These are phyloP conservation scores for Sycophila texana DNA, from an alignment of 2,888 invertebrate genomes.

Conservation along the genomic window DNA sequence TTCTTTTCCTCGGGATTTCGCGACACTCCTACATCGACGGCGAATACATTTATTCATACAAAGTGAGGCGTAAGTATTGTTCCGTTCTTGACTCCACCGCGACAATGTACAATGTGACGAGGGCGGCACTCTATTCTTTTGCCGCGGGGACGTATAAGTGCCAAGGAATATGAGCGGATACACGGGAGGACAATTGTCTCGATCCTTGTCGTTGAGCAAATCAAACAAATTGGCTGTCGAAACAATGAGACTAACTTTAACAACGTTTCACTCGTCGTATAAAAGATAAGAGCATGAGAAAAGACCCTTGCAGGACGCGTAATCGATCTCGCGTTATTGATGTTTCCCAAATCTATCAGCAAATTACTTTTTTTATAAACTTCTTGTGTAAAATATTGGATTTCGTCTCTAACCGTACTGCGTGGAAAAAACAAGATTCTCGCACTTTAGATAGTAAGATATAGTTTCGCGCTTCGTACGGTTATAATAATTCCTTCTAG, in stretches of 20 bases:
- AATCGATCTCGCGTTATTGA: too few relatives aligned
- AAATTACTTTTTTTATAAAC: too few relatives aligned
- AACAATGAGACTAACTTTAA: conserved; percentile 46
- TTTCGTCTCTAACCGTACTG: too few relatives aligned
- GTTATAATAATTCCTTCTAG: too few relatives aligned
- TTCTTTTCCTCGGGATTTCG: conserved; percentile 16
- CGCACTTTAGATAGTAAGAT: too few relatives aligned
- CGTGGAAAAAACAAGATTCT: too few relatives aligned
- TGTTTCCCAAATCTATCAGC: too few relatives aligned
- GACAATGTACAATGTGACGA: conserved; percentile 72
- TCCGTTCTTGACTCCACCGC: conserved; percentile 65
- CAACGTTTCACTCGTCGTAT: not conserved
- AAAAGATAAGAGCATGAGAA: too few relatives aligned
- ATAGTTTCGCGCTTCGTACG: too few relatives aligned
- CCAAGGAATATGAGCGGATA: conserved; percentile 4
- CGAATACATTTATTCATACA: conserved; percentile 74
- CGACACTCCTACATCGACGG: conserved; percentile 71
- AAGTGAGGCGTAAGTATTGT: conserved; percentile 72
- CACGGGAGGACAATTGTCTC: conserved; percentile 27
- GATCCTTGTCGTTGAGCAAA: conserved; percentile 1
- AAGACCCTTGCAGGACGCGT: too few relatives aligned
- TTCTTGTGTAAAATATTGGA: too few relatives aligned
- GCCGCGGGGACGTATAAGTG: conserved; percentile 43
- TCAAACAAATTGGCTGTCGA: conserved; percentile 49
- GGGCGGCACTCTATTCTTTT: conserved; percentile 70